Conservation (phyloP, 2,113 vertebrate species). For the Peromyscus californicus region DNA sequence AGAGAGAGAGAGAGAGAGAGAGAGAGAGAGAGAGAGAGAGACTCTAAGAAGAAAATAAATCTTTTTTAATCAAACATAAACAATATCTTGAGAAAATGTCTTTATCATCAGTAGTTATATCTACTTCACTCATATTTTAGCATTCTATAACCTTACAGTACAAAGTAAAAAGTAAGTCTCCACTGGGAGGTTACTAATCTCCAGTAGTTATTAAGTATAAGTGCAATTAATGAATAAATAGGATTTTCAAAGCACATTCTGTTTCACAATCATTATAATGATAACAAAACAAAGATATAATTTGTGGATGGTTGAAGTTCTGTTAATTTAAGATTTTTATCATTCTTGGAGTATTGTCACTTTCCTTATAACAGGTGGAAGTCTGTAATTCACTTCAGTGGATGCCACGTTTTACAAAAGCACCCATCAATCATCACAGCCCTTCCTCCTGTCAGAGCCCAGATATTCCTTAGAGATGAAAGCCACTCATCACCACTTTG, state of each 20-base stretch:
- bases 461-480: not conserved
- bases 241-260: not conserved
- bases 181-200: not conserved
- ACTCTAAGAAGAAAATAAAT: not conserved
- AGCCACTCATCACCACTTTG: not conserved
- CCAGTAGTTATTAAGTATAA: not conserved
- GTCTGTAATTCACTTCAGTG: not conserved
- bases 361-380: not conserved
- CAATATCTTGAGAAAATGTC: not conserved
- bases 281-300: constrained; percentile 21
- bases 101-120: not conserved
- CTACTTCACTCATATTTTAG: not conserved
- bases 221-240: not conserved
- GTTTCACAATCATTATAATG: constrained; percentile 15
- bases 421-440: not conserved
- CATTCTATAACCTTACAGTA: not conserved
- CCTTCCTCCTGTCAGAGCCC: not conserved
- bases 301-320: not conserved
- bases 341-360: not conserved
- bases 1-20: not conserved
- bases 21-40: not conserved
- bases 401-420: not conserved
- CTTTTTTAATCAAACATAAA: not conserved
- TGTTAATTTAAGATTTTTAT: constrained; percentile 37
- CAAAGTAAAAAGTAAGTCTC: not conserved